Base-by-base conservation (phyloP, 2,797 vertebrate genomes). In the Hydrocynus forskahlii region DNA sequence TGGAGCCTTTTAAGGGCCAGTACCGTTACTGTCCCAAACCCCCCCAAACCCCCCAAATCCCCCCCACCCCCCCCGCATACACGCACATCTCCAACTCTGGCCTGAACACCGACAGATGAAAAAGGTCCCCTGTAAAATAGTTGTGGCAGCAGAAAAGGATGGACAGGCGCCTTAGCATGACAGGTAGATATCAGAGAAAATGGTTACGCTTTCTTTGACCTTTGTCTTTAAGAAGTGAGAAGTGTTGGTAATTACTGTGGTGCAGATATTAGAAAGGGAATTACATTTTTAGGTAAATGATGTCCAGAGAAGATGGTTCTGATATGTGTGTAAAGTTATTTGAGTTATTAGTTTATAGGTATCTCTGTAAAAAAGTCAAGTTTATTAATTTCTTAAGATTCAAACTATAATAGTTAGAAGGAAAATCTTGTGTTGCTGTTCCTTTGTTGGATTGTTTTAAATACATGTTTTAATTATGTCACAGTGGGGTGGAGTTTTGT, bases 1-100 rank as follows among this genome's bases (percentile, higher is more conserved):
- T 75, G 72, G 89, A 88, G 83, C 85, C 91, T 93, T 91, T 93
- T 92, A 92, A 91, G 89, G 93, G 91, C 88, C 88, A 87, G 88
- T 52, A 76, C 70, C 73, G 64, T 78, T 75, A 78, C 76, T 68
- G 29, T 81, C 86, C n/a, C n/a, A n/a, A n/a, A n/a, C n/a, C n/a
- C n/a, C n/a, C n/a, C n/a, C n/a, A n/a, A n/a, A n/a, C n/a, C n/a
- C n/a, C n/a, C n/a, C n/a, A n/a, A n/a, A n/a, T n/a, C n/a, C n/a
- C n/a, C n/a, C n/a, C n/a, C n/a, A n/a, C n/a, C 64, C 72, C 63
- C 59, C 63, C 59, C 74, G 0, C 52, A 16, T 23, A 57, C 48
- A 48, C 72, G 64, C 68, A 70, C 55, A 63, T 45, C 81, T 80
- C 75, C 70, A 57, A 10, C 64, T 38, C 64, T 81, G 74, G 45